Evolutionary conservation across 2,888 invertebrate genomes (phyloP).

Genomic region (Priocnemis perturbator): DNA sequence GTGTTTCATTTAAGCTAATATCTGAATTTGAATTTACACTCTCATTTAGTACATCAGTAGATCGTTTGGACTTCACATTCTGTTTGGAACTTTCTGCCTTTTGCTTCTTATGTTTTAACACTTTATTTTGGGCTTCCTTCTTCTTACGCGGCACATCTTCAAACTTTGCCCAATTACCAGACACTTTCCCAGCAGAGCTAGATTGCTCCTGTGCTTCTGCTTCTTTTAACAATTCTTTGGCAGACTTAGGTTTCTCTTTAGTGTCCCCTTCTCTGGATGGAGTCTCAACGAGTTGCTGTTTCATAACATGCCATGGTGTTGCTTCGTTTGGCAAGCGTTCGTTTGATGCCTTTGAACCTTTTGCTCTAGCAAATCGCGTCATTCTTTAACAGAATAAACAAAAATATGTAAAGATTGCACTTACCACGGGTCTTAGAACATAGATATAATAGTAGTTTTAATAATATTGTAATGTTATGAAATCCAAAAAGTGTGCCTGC

Average conservation of each 20-base stretch:
- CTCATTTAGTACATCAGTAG: too few relatives aligned
- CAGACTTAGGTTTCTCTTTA: slow-evolving; percentile 56
- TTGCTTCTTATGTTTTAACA: not conserved
- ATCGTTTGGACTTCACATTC: too few relatives aligned
- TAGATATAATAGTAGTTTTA: too few relatives aligned
- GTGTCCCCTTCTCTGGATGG: slow-evolving; percentile 34
- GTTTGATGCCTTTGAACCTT: slow-evolving; percentile 86
- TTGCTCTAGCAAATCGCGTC: slow-evolving; percentile 86
- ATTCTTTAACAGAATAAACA: slow-evolving; percentile 71
- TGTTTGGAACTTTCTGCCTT: too few relatives aligned
- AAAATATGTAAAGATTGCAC: too few relatives aligned
- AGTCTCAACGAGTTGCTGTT: slow-evolving; percentile 77
- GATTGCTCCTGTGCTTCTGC: slow-evolving; percentile 62
- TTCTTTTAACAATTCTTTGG: slow-evolving; percentile 63
- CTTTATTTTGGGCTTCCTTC: not conserved
- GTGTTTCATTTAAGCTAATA: too few relatives aligned
- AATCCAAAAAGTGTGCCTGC: too few relatives aligned
- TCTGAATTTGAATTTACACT: not conserved
- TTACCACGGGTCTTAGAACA: too few relatives aligned
- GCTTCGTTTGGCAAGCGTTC: slow-evolving; percentile 82
- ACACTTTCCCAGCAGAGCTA: slow-evolving; percentile 44
- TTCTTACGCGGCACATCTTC: slow-evolving; percentile 40
- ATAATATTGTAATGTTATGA: too few relatives aligned
- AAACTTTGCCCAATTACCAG: slow-evolving; percentile 69
- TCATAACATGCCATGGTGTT: slow-evolving; percentile 86